Percentiles rank a stretch among this genome's conserved stretches.
Evolutionary conservation across 1,140 invertebrate genomes (phyloP).

Genomic region (Fopius arisanus): DNA sequence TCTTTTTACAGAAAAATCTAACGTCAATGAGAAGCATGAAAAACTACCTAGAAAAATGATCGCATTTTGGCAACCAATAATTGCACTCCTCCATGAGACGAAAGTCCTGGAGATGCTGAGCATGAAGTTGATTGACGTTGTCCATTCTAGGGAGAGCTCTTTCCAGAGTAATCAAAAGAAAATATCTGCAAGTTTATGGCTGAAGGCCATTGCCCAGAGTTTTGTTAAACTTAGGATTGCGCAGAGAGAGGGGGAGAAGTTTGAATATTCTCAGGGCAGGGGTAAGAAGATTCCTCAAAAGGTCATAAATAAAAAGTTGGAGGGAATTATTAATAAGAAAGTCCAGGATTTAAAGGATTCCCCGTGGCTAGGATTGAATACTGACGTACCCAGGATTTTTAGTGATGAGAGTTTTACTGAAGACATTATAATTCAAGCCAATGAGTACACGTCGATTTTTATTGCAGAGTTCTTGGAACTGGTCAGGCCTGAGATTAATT

Average conservation of each 20-base stretch:
- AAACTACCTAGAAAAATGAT: conserved; percentile 47
- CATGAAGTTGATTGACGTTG: conserved; percentile 61
- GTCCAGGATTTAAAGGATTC: conserved; percentile 43
- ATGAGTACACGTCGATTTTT: conserved; percentile 47
- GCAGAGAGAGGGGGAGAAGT: conserved; percentile 44
- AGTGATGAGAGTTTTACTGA: conserved; percentile 45
- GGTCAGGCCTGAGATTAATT: conserved; percentile 32
- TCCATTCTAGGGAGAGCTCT: conserved; percentile 54
- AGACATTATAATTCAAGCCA: conserved; percentile 45
- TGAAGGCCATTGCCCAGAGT: conserved; percentile 62
- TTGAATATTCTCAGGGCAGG: conserved; percentile 44
- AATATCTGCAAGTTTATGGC: conserved; percentile 66
- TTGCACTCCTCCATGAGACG: conserved; percentile 64
- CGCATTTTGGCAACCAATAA: conserved; percentile 65
- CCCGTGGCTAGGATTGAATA: conserved; percentile 43
- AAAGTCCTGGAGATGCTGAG: conserved; percentile 64
- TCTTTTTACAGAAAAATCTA: conserved; percentile 41
- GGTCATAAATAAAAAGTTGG: conserved; percentile 37
- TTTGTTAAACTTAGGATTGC: conserved; percentile 59
- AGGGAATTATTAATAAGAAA: conserved; percentile 35
- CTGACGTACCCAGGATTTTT: conserved; percentile 43
- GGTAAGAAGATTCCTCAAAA: conserved; percentile 34
- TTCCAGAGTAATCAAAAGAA: conserved; percentile 49
- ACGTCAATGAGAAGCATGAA: neutral
- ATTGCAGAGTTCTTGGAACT: conserved; percentile 48